A percentile compares a stretch with the other conserved stretches of the same genome.
phyloP scores from a whole-genome alignment of 2,888 invertebrate genomes.

The Aradus depressus region DNA sequence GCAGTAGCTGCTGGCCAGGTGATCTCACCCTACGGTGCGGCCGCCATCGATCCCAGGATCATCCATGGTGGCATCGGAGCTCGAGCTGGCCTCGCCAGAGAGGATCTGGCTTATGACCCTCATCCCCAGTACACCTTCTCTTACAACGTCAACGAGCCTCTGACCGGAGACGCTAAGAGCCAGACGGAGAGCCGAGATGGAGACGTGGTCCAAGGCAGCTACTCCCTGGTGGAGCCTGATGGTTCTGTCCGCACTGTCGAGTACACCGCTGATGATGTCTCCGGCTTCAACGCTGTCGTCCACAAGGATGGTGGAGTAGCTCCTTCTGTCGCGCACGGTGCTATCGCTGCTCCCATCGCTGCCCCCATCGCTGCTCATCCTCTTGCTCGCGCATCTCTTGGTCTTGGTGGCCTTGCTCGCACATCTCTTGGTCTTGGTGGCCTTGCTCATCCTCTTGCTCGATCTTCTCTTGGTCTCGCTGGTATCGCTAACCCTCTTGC shows the following conservation, averaged over 20 bases:
- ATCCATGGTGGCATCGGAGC: too few relatives aligned
- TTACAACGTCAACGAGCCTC: slow-evolving; percentile 7
- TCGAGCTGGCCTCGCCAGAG: background rate
- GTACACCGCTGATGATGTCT: slow-evolving; percentile 12
- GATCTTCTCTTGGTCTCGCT: too few relatives aligned
- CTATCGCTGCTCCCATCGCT: slow-evolving; percentile 2
- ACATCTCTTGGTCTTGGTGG: too few relatives aligned
- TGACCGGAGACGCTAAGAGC: slow-evolving; percentile 13
- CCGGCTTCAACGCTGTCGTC: slow-evolving; percentile 11
- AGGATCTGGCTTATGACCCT: slow-evolving; percentile 17
- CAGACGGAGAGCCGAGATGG: slow-evolving; percentile 8
- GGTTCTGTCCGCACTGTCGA: slow-evolving; percentile 6
- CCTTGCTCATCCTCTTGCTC: too few relatives aligned
- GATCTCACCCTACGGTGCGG: too few relatives aligned
- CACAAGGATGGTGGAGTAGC: slow-evolving; percentile 9
- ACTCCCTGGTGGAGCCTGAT: slow-evolving; percentile 11
- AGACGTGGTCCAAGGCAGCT: slow-evolving; percentile 9
- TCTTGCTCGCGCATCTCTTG: too few relatives aligned
- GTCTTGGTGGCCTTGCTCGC: too few relatives aligned
- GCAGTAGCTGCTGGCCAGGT: slow-evolving; percentile 1
- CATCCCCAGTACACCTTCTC: slow-evolving; percentile 9
- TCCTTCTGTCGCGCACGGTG: background rate
- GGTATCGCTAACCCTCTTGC: too few relatives aligned
- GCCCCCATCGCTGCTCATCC: too few relatives aligned
- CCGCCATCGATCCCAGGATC: too few relatives aligned